These are phyloP conservation scores for Chironomus striatipennis DNA, from an alignment of 1,140 invertebrate species.

Conservation along the genomic window DNA sequence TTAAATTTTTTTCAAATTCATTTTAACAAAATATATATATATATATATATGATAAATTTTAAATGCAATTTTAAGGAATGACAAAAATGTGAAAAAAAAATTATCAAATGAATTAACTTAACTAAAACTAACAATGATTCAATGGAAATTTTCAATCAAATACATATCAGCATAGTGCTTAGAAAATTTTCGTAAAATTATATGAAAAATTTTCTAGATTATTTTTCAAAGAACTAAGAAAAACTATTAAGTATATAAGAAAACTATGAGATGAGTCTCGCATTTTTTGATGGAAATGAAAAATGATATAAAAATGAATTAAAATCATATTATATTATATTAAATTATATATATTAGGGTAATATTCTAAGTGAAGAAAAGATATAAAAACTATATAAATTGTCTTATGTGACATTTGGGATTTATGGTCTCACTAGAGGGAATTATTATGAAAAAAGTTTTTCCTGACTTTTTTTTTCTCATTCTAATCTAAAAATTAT, in stretches of 20 bases:
- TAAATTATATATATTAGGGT: slow-evolving; percentile 2
- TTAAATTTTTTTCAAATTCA: not conserved
- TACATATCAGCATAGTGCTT: slow-evolving; percentile 19
- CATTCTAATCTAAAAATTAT: slow-evolving; percentile 10
- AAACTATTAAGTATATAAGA: not conserved
- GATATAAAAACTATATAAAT: not conserved
- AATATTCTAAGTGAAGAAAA: not conserved
- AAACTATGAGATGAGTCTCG: not conserved
- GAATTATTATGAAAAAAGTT: not conserved
- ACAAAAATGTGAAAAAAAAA: not conserved
- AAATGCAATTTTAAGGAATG: not conserved
- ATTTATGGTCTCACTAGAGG: not conserved
- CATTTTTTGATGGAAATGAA: slow-evolving; percentile 1
- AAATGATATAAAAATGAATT: not conserved
- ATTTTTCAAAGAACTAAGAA: slow-evolving; percentile 1
- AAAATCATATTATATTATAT: slow-evolving; percentile 10
- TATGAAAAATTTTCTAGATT: slow-evolving; percentile 19
- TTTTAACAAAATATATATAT: no score
- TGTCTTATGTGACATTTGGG: not conserved
- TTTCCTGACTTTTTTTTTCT: not conserved
- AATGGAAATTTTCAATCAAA: slow-evolving; percentile 20
- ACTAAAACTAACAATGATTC: not conserved
- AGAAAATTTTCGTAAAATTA: slow-evolving; percentile 17
- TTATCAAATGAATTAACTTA: not conserved
- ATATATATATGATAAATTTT: not conserved